Evolutionary conservation across 2,888 invertebrate genomes (phyloP), one percentile per base, ranked within the genome.

Genomic region (Drosophila colorata): DNA sequence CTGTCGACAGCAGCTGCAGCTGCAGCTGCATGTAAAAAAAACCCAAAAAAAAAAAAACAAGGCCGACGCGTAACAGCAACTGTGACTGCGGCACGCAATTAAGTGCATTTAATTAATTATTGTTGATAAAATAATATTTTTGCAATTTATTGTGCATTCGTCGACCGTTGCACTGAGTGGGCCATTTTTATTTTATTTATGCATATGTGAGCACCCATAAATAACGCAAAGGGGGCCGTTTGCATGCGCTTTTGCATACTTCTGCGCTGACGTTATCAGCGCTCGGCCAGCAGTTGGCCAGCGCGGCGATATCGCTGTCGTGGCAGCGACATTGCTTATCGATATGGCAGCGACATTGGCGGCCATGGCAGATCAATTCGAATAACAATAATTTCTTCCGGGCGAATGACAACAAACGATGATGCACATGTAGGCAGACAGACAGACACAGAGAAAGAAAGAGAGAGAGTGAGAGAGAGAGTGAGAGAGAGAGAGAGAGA

Each of bases 61-160:
- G 80, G 82, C 59, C 73, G 46, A 20, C 43, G 43, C 11, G 28
- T 31, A 47, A 44, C 41, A 28, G 63, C 74, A 61, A 86, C 71
- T 65, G 80, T 48, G 59, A 78, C 68, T 85, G 77, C 70, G 77
- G 74, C 87, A 83, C 81, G 86, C 86, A 86, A 86, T 86, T 86
- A 86, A 86, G 86, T 86, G 86, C 86, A 80, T 86, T 86, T 86
- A 88, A 87, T 87, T 87, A 88, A 87, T 87, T 87, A 87, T 87
- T 86, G 87, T 84, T 86, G 87, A 87, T 88, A 88, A 88, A 88
- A 86, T 87, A 88, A 87, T 87, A 87, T 87, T 87, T 87, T 84
- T 74, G 83, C 85, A 84, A 87, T 87, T 88, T 87, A 88, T 87
- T 83, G 82, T 85, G 68, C 68, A 69, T 68, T 71, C 70, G 74